Percentiles rank a stretch among this genome's conserved stretches.
phyloP scores from a whole-genome alignment of 1,140 invertebrate species.

The Euura lappo region DNA sequence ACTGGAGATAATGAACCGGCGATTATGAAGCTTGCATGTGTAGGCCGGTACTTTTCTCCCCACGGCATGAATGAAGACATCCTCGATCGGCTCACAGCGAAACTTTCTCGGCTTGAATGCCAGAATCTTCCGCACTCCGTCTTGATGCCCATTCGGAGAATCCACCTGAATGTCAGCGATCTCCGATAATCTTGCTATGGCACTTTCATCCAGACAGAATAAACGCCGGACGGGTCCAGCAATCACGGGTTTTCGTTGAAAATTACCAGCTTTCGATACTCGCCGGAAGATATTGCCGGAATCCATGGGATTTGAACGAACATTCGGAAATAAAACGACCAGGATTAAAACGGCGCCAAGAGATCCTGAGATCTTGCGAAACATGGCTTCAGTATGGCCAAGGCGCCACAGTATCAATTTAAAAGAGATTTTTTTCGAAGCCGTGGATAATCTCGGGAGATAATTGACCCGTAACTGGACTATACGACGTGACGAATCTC shows the following conservation, averaged over 20 bases:
- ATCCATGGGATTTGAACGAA: neutral
- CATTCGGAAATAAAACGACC: neutral
- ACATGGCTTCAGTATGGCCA: neutral
- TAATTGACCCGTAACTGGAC: neutral
- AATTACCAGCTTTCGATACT: neutral
- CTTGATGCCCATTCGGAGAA: neutral
- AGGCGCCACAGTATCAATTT: neutral
- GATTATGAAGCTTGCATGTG: constrained; percentile 29
- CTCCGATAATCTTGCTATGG: constrained; percentile 35
- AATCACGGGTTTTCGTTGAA: too few relatives aligned
- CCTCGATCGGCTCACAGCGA: constrained; percentile 30
- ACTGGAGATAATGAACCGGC: constrained; percentile 40
- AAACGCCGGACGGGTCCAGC: neutral
- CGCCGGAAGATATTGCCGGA: neutral
- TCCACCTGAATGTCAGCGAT: constrained; percentile 30
- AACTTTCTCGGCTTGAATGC: constrained; percentile 24
- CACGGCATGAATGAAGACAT: constrained; percentile 35
- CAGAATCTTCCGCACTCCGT: constrained; percentile 13
- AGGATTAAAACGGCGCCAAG: neutral
- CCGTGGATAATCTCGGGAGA: neutral
- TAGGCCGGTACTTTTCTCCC: constrained; percentile 38
- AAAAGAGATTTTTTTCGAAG: neutral
- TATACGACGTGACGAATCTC: neutral
- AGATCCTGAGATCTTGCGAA: neutral
- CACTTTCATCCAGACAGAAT: neutral